Evolutionary conservation across 2,888 invertebrate genomes (phyloP).

Genomic region (Scaptomyza tumidula): DNA sequence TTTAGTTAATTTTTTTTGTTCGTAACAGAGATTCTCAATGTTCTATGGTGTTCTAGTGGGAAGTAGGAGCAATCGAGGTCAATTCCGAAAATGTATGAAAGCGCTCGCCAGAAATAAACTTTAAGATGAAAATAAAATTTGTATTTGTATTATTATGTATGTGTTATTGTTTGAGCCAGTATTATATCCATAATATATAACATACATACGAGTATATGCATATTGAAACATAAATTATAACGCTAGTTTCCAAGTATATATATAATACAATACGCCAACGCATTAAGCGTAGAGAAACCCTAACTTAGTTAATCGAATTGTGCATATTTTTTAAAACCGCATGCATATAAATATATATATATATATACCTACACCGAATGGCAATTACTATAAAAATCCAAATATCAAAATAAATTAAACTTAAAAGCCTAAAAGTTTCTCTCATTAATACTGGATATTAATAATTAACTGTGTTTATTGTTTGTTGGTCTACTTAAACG

Average conservation of each 20-base stretch:
- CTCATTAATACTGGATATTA: constrained; percentile 1
- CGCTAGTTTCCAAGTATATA: constrained; percentile 22
- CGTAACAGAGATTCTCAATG: constrained; percentile 35
- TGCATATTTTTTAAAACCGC: constrained; percentile 71
- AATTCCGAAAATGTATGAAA: constrained; percentile 81
- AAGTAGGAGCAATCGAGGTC: constrained; percentile 20
- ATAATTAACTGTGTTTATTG: constrained; percentile 27
- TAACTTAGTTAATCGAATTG: constrained; percentile 74
- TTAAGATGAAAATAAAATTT: constrained; percentile 12
- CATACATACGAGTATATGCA: constrained; percentile 5
- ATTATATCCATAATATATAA: constrained; percentile 35
- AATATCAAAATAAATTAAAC: constrained; percentile 52
- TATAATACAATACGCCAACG: constrained; percentile 16
- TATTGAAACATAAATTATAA: constrained; percentile 11
- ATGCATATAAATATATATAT: constrained; percentile 31
- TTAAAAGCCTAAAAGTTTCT: constrained; percentile 6
- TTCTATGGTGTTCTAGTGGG: constrained; percentile 22
- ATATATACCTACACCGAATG: constrained; percentile 50
- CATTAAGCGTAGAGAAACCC: constrained; percentile 41
- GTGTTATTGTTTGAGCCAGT: constrained; percentile 35
- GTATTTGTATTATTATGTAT: constrained; percentile 21
- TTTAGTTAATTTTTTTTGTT: constrained; percentile 32
- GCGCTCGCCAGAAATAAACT: constrained; percentile 61
- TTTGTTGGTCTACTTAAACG: constrained; percentile 8
- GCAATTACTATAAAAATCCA: constrained; percentile 59